A percentile compares a stretch with the other conserved stretches of the same genome.
These are phyloP conservation scores for Cheilosia grossa DNA, from an alignment of 2,888 invertebrate species.

Conservation along the genomic window DNA sequence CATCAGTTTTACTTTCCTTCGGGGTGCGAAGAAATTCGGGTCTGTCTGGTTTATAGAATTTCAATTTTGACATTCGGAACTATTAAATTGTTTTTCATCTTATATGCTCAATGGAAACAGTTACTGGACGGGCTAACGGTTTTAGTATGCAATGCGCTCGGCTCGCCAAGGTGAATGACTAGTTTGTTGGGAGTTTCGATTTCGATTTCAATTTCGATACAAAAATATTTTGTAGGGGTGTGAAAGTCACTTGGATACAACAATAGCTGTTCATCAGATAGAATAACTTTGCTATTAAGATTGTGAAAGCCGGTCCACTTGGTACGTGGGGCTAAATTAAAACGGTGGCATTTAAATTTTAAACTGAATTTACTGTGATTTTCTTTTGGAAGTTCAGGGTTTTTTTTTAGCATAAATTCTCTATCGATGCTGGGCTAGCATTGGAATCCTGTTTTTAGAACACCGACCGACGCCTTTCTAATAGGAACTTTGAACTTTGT, in stretches of 20 bases:
- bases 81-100: constrained; percentile 15
- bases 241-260: constrained; percentile 25
- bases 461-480: no score
- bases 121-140: constrained; percentile 13
- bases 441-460: no score
- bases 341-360: no score
- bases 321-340: no score
- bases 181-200: not conserved
- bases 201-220: not conserved
- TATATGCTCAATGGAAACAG: constrained; percentile 5
- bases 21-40: constrained; percentile 13
- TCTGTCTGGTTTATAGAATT: constrained; percentile 42
- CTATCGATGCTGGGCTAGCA: no score
- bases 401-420: no score
- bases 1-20: constrained; percentile 55
- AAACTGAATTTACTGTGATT: no score
- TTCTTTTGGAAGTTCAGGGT: no score
- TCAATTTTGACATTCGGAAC: constrained; percentile 33
- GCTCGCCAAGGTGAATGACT: constrained; percentile 45
- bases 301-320: not conserved
- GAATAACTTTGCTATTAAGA: not conserved
- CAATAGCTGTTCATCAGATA: not conserved
- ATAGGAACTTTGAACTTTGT: no score
- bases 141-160: constrained; percentile 9
- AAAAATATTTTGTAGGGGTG: not conserved